Conservation (phyloP, 2,888 invertebrate genomes). For the Dendrolimus houi region DNA sequence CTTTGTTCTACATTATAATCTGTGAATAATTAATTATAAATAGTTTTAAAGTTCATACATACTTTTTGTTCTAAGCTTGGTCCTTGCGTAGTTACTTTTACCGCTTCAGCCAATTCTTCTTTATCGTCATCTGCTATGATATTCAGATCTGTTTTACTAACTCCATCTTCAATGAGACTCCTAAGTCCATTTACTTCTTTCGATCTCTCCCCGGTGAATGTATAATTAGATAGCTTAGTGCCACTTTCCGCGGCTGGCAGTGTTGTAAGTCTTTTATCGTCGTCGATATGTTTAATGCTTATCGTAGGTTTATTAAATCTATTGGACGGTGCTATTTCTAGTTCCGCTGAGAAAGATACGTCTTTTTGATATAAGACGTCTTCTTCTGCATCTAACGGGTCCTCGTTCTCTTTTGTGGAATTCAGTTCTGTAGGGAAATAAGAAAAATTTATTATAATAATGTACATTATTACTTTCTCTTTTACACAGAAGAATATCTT, state of each 20-base stretch:
- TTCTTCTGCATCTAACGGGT: constrained; percentile 72
- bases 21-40: too few species aligned
- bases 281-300: constrained; percentile 50
- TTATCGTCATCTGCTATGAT: constrained; percentile 55
- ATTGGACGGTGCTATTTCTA: constrained; percentile 76
- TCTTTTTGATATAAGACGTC: constrained; percentile 87
- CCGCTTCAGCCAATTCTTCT: constrained; percentile 25
- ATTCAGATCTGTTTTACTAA: constrained; percentile 57
- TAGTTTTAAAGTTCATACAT: constrained; percentile 10
- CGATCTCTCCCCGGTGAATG: constrained; percentile 52
- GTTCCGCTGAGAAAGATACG: constrained; percentile 85
- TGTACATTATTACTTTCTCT: neutral
- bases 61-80: constrained; percentile 82
- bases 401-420: constrained; percentile 79
- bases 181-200: constrained; percentile 59
- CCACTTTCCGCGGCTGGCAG: constrained; percentile 28
- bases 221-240: constrained; percentile 32
- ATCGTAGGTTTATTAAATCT: constrained; percentile 55
- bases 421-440: constrained; percentile 80
- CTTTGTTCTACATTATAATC: too few species aligned
- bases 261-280: constrained; percentile 32
- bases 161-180: constrained; percentile 63
- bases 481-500: too few species aligned
- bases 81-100: constrained; percentile 73
- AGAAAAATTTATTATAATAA: too few species aligned